phyloP scores from a whole-genome alignment of 64 coral and sea anemone genomes.

The Platygyra sinensis region DNA sequence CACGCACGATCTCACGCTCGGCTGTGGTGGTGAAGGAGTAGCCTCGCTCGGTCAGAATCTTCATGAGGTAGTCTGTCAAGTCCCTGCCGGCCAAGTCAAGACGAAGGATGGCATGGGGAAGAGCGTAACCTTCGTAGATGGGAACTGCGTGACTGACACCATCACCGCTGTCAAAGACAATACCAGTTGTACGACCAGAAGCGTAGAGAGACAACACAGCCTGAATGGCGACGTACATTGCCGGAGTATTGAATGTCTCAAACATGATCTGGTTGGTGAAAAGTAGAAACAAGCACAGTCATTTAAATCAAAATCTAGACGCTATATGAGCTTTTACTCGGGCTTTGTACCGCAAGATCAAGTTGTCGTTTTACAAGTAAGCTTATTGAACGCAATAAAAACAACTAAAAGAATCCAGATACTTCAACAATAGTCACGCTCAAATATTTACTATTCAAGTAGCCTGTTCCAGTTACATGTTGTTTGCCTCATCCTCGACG shows the following conservation, averaged over 20 bases:
- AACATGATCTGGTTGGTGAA: slow-evolving; percentile 44
- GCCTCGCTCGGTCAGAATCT: slow-evolving; percentile 62
- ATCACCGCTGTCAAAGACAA: slow-evolving; percentile 67
- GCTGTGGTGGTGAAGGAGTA: slow-evolving; percentile 70
- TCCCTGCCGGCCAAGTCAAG: slow-evolving; percentile 66
- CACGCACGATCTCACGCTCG: slow-evolving; percentile 66
- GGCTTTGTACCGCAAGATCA: too few species aligned
- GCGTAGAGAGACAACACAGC: slow-evolving; percentile 66
- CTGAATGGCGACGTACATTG: slow-evolving; percentile 67
- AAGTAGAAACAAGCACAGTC: not conserved
- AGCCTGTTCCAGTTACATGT: too few species aligned
- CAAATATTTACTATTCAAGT: too few species aligned
- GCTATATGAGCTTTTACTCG: too few species aligned
- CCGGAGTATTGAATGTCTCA: slow-evolving; percentile 57
- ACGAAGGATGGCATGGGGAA: slow-evolving; percentile 64
- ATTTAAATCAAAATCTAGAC: too few species aligned
- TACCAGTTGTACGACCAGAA: slow-evolving; percentile 69
- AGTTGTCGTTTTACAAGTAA: too few species aligned
- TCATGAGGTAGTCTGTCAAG: slow-evolving; percentile 67
- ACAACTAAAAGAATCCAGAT: too few species aligned
- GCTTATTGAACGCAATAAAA: too few species aligned
- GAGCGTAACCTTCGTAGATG: slow-evolving; percentile 64
- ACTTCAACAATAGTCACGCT: too few species aligned
- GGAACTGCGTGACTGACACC: slow-evolving; percentile 63
- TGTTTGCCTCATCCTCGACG: too few species aligned